Evolutionary conservation across 1,140 invertebrate genomes (phyloP), one percentile per base, ranked within the genome.

Genomic region (Zaprionus taronus): DNA sequence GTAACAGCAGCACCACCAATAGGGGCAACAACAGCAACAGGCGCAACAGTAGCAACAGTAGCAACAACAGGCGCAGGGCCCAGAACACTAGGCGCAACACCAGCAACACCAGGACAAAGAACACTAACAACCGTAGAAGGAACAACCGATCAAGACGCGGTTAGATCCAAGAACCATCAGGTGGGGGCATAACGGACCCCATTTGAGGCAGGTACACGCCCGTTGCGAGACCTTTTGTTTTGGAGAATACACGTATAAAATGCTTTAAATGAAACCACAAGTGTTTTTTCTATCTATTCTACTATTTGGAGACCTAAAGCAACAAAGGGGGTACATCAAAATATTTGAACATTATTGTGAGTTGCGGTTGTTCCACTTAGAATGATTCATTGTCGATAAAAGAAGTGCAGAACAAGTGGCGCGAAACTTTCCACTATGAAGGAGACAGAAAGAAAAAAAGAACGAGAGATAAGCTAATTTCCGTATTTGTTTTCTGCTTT

Each of bases 21-120:
- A 56, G 6, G 3, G 24, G 53, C 15, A 60, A 34, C 7, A 77
- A 0, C 12, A 63, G 15, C 14, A 77, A 12, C 17, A 22, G 34
- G 2, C 61, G 60, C 2, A n/a, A 2, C 26, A 1, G 1, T 3
- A 51, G 60, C 2, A n/a, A 2, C 26, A 1, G 1, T 3, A 51
- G 41, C 22, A 66, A 44, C 64, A 62, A 47, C 41, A 47, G 41
- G n/a, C n/a, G n/a, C n/a, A 17, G 41, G 2, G 2, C n/a, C 2
- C 41, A 34, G 5, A 77, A 1, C 15, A 63, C n/a, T 0, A 47
- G n/a, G 7, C 41, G 22, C 78, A 81, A 71, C 78, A 81, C 51
- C n/a, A 77, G 11, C 17, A 22, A 28, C 7, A 49, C 3, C 20
- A 51, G 47, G 3, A 51, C 3, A 2, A 51, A 20, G 3, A 51